Base-by-base conservation (phyloP, 2,888 invertebrate genomes). In the Eilema sororculum region DNA sequence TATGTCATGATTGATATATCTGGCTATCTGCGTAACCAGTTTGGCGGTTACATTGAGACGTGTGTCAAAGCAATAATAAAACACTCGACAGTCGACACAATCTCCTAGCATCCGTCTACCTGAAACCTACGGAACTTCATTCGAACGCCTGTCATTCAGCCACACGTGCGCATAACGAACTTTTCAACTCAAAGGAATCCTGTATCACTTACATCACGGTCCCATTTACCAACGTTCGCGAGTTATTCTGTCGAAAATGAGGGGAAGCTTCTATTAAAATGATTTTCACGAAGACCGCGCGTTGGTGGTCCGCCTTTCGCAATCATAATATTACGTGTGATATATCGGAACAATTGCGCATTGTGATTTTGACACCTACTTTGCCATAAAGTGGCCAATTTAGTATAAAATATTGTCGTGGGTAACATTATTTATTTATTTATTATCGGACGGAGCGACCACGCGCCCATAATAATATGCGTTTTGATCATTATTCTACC, bases 301-400 rank as follows among this genome's bases (percentile, higher is more conserved):
- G 75, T 76, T 78, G 72, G 73, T 81, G 78, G 78, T 80, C 79
- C 82, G 83, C 86, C 80, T 83, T 78, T 84, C 78, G 75, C 86
- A 80, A 75, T 80, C 80, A 82, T 84, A 85, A 90, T 90, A 90
- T 86, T 88, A 84, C 85, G 78, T 83, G 82, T 90, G 90, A 92
- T 90, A 90, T 89, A 92, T 91, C 77, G 86, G 84, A 77, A 75
- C 79, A 74, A 86, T 84, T 86, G 78, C 84, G 85, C 84, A 89
- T 89, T 90, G 88, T 90, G 87, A 87, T 86, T 87, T 84, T 81
- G 83, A 82, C 86, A 84, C 82, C 83, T 80, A 87, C 82, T 78
- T 63, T 75, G 78, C 78, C 74, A 86, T 87, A 86, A 87, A 87
- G 85, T 85, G 84, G 84, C 81, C 86, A 86, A 87, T 89, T 89